phyloP scores from a whole-genome alignment of 2,888 invertebrate species.

The Nephrotoma guestfalica region DNA sequence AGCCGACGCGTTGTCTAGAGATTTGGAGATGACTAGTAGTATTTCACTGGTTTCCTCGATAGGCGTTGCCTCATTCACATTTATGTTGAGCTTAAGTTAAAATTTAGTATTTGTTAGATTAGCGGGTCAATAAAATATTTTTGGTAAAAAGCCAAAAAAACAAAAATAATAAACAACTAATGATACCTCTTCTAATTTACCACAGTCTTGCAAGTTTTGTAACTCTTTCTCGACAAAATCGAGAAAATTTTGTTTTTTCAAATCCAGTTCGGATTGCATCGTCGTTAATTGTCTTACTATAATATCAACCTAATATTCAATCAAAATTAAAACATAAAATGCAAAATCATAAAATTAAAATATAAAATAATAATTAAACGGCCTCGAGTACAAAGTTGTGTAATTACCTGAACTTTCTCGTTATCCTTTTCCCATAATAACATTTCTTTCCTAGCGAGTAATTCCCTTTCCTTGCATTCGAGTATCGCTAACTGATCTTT shows the following conservation, averaged over 20 bases:
- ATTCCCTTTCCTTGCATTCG: conserved; percentile 37
- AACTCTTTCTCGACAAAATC: conserved; percentile 37
- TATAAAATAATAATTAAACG: conserved; percentile 15
- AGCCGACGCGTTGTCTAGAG: conserved; percentile 48
- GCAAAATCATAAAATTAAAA: conserved; percentile 22
- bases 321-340: conserved; percentile 20
- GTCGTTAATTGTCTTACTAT: conserved; percentile 46
- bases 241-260: conserved; percentile 37
- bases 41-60: conserved; percentile 44
- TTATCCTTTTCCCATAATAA: conserved; percentile 32
- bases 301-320: conserved; percentile 44
- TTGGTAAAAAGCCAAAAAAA: conserved; percentile 7
- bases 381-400: not conserved
- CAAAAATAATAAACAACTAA: conserved; percentile 11
- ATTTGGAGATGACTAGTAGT: conserved; percentile 47
- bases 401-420: conserved; percentile 30
- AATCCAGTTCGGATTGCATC: conserved; percentile 38
- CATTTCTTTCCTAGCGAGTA: conserved; percentile 31
- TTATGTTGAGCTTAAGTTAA: conserved; percentile 35
- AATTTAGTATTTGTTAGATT: not conserved
- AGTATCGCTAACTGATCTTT: conserved; percentile 40
- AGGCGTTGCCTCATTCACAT: conserved; percentile 36
- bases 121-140: not conserved
- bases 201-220: conserved; percentile 37
- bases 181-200: conserved; percentile 38